phyloP scores from a whole-genome alignment of 1,140 invertebrate species.

The Zaprionus kolodkinae region DNA sequence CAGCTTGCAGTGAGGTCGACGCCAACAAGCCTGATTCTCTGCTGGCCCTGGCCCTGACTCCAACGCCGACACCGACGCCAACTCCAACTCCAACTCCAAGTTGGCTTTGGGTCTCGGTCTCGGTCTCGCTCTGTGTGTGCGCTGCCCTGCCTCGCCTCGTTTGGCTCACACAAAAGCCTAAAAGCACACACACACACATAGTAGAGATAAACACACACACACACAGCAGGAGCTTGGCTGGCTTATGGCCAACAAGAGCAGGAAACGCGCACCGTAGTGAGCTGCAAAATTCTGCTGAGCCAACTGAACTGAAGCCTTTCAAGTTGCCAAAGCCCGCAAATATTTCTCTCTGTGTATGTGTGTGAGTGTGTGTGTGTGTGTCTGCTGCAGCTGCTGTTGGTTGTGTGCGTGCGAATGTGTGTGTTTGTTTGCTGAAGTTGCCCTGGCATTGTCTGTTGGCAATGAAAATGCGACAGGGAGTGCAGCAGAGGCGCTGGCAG shows the following conservation, averaged over 20 bases:
- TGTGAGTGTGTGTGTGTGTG: slow-evolving; percentile 28
- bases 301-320: slow-evolving; percentile 69
- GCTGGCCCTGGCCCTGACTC: slow-evolving; percentile 38
- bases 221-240: slow-evolving; percentile 33
- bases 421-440: slow-evolving; percentile 52
- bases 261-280: slow-evolving; percentile 27
- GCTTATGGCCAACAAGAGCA: slow-evolving; percentile 64
- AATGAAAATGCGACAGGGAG: slow-evolving; percentile 70
- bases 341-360: slow-evolving; percentile 24
- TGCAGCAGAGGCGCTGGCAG: no score
- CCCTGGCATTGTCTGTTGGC: slow-evolving; percentile 81
- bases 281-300: slow-evolving; percentile 52
- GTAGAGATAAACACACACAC: slow-evolving; percentile 50
- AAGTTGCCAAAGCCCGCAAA: slow-evolving; percentile 64
- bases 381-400: slow-evolving; percentile 24
- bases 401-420: slow-evolving; percentile 36
- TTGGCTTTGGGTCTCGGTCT: slow-evolving; percentile 9
- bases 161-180: slow-evolving; percentile 75
- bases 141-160: slow-evolving; percentile 36
- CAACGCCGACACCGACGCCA: slow-evolving; percentile 19
- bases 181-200: slow-evolving; percentile 65
- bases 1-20: slow-evolving; percentile 58
- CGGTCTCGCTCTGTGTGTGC: slow-evolving; percentile 26
- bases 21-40: slow-evolving; percentile 15
- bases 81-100: slow-evolving; percentile 13